Conservation (phyloP, 2,888 invertebrate species). For the Abrostola triplasia region DNA sequence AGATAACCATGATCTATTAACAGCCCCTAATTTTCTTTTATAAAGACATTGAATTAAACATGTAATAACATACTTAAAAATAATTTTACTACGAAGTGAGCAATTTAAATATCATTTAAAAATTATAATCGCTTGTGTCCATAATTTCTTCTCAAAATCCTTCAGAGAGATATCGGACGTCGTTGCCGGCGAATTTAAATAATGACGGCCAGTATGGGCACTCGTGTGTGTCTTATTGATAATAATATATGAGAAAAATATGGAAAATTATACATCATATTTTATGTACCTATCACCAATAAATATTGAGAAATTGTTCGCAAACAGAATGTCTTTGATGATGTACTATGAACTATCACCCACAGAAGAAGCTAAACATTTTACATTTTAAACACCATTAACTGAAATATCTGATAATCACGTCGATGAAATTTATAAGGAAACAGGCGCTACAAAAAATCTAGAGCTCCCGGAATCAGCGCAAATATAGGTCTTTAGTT, state of each 20-base stretch:
- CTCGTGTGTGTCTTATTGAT: slow-evolving; percentile 21
- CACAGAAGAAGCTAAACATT: too few species aligned
- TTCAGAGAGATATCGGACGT: slow-evolving; percentile 13
- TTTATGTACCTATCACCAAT: too few species aligned
- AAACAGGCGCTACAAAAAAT: too few species aligned
- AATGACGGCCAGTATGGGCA: slow-evolving; percentile 20
- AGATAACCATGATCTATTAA: background rate
- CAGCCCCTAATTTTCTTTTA: slow-evolving; percentile 4
- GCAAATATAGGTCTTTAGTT: too few species aligned
- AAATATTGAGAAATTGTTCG: too few species aligned
- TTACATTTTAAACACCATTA: too few species aligned
- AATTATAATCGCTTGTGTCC: slow-evolving; percentile 6
- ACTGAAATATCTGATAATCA: too few species aligned
- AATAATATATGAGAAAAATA: background rate
- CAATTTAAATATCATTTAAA: slow-evolving; percentile 16
- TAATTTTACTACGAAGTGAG: slow-evolving; percentile 9
- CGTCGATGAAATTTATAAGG: too few species aligned
- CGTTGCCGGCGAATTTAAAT: slow-evolving; percentile 14
- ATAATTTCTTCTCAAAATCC: slow-evolving; percentile 11
- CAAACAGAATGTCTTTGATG: too few species aligned
- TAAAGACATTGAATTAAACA: background rate
- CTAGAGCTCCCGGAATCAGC: too few species aligned
- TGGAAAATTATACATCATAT: too few species aligned
- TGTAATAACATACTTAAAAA: background rate
- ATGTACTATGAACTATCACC: too few species aligned